Evolutionary conservation across 2,888 invertebrate species (phyloP), one percentile per base, ranked within the genome.

Genomic region (Apamea sordens): DNA sequence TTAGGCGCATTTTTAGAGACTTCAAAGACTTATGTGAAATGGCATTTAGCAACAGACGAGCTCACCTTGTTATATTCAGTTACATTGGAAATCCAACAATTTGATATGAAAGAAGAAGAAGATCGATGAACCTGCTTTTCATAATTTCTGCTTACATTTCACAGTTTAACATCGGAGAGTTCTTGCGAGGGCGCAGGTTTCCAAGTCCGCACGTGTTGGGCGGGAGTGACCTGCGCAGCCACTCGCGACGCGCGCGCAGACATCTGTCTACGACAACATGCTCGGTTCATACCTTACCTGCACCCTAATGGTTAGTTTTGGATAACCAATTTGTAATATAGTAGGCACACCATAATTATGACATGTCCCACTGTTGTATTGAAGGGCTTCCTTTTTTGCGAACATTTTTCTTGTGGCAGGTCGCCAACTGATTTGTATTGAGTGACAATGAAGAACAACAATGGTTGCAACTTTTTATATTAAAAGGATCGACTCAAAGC

Each of bases 131-230:
- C 18, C 15, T 24, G 4, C 6, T 32, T 6, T 47, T 47, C 11
- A 47, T n/a, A n/a, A 47, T n/a, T n/a, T 1, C 71, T 21, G 11
- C 21, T 32, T 53, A 50, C 21, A 24, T 7, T 50, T 68, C 80
- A 28, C 82, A 96, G 95, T 18, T 88, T 90, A 7, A 88, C 91
- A 78, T 93, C 94, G 3, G 94, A 94, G 56, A 92, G 91, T 18
- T 92, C 93, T 0, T 96, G 96, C 73, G 94, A 95, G 47, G 96
- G 96, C 18, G 96, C 95, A 0, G 95, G 94, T 0, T 95, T 95
- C 0, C 96, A 96, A 76, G 94, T 94, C 50, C 90, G 93, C 32
- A 93, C 94, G 18, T 96, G 96, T 87, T 96, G 96, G 96, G 89
- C 95, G n/a, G 95, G 95, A 0, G 80, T 81, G 24, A 90, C 92